A percentile compares a stretch with the other conserved stretches of the same genome.
phyloP scores from a whole-genome alignment of 1,140 invertebrate genomes.

The Solenopsis fugax region DNA sequence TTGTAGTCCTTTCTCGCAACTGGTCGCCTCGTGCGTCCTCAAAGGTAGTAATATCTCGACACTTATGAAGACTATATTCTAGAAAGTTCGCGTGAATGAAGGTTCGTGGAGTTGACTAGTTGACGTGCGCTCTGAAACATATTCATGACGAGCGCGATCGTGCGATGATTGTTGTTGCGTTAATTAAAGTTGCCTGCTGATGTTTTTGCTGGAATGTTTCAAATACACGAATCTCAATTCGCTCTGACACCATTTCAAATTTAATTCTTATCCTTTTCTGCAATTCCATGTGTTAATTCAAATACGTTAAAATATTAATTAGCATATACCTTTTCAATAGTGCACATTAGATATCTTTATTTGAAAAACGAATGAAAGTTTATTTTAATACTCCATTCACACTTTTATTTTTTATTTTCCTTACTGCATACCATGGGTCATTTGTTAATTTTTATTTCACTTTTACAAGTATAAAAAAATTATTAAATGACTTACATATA shows the following conservation, averaged over 20 bases:
- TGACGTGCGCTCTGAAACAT: conserved; percentile 57
- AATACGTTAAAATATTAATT: not conserved
- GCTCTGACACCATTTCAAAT: not conserved
- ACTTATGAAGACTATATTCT: not conserved
- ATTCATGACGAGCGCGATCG: conserved; percentile 19
- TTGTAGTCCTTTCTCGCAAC: conserved; percentile 34
- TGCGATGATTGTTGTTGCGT: not conserved
- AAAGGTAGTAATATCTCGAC: conserved; percentile 56
- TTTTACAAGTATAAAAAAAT: too few species aligned
- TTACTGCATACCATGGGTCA: too few species aligned
- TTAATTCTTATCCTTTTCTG: not conserved
- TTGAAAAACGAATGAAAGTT: not conserved
- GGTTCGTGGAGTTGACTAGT: not conserved
- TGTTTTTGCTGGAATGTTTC: not conserved
- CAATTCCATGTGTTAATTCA: not conserved
- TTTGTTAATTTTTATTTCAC: too few species aligned
- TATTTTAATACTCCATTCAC: too few species aligned
- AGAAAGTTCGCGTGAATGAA: conserved; percentile 13
- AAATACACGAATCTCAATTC: not conserved
- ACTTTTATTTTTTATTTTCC: too few species aligned
- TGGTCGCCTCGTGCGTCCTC: conserved; percentile 26
- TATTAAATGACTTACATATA: too few species aligned
- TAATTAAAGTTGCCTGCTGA: not conserved
- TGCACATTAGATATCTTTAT: not conserved
- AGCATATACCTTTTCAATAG: not conserved